phyloP scores from a whole-genome alignment of 2,888 invertebrate genomes.

The Philonicus albiceps region DNA sequence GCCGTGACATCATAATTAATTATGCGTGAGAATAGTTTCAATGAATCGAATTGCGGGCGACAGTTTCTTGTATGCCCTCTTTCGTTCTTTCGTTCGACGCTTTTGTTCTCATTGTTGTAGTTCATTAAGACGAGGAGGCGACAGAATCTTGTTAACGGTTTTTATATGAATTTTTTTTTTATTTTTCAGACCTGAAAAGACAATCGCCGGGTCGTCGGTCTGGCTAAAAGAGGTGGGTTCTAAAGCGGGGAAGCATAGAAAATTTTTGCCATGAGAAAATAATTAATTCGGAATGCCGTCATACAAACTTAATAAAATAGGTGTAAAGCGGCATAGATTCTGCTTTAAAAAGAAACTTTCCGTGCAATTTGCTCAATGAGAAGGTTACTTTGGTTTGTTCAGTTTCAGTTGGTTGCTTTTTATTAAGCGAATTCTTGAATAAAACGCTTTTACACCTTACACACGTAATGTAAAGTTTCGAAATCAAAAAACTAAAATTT shows the following conservation, averaged over 20 bases:
- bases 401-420: not conserved
- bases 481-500: not conserved
- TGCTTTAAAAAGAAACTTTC: not conserved
- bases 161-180: not conserved
- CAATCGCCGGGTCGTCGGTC: not conserved
- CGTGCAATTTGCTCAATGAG: not conserved
- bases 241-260: not conserved
- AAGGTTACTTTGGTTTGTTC: not conserved
- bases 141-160: conserved; percentile 21
- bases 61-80: not conserved
- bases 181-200: not conserved
- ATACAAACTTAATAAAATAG: not conserved
- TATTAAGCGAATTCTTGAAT: not conserved
- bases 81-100: not conserved
- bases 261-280: not conserved
- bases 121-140: not conserved
- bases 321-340: not conserved
- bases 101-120: not conserved
- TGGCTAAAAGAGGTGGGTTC: not conserved
- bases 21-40: conserved; percentile 37
- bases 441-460: not conserved
- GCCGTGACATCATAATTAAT: conserved; percentile 27
- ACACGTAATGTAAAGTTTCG: not conserved
- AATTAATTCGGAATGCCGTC: not conserved
- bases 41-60: not conserved